These are phyloP conservation scores for Drosophila picticornis DNA, from an alignment of 2,888 invertebrate genomes.

Conservation along the genomic window DNA sequence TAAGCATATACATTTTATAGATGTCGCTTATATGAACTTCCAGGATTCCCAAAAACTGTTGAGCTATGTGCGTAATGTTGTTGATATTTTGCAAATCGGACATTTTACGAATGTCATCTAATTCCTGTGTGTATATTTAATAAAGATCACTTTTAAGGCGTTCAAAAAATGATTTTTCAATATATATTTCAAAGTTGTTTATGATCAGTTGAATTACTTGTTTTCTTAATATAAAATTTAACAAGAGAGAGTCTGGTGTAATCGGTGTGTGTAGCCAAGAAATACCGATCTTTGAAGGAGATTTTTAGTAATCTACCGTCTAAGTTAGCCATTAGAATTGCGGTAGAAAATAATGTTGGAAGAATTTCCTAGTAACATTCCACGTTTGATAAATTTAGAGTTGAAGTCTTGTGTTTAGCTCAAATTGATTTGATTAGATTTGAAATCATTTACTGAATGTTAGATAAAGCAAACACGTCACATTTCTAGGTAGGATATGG, in stretches of 20 bases:
- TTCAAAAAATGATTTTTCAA: fast-evolving
- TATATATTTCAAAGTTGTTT: too few species aligned
- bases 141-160: too few species aligned
- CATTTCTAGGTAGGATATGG: not conserved
- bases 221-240: not conserved
- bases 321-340: not conserved
- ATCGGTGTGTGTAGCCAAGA: not conserved
- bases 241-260: not conserved
- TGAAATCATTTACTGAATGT: not conserved
- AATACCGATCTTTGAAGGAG: too few species aligned
- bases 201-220: too few species aligned
- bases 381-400: too few species aligned
- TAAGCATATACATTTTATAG: not conserved
- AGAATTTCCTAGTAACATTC: too few species aligned
- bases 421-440: not conserved
- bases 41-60: not conserved
- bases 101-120: too few species aligned
- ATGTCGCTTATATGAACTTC: not conserved
- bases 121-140: too few species aligned
- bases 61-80: not conserved
- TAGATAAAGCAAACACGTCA: not conserved
- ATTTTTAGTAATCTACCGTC: not conserved
- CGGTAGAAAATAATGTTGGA: too few species aligned
- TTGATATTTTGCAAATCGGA: too few species aligned
- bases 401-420: not conserved